Conservation (phyloP, 2,797 vertebrate species). For the Okamejei kenojei region DNA sequence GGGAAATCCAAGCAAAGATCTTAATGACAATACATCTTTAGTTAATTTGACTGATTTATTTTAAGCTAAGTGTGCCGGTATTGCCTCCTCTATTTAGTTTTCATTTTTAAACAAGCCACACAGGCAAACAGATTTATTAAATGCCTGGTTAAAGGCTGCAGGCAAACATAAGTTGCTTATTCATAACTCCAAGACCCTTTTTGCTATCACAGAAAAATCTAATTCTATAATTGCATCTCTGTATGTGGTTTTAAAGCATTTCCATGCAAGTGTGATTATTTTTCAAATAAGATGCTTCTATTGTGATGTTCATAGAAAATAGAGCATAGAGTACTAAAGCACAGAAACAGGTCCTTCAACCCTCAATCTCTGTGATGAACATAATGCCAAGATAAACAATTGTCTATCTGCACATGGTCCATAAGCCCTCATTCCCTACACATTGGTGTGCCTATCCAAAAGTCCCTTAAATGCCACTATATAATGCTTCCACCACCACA, state of each 20-base stretch:
- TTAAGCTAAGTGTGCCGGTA: neutral
- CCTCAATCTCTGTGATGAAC: no score
- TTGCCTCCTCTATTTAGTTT: neutral
- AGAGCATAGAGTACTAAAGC: no score
- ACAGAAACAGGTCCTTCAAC: no score
- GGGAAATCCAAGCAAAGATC: neutral
- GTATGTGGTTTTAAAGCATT: neutral
- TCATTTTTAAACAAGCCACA: neutral
- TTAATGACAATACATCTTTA: neutral
- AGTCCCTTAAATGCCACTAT: no score
- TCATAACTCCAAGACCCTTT: neutral
- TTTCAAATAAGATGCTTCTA: neutral
- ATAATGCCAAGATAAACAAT: no score
- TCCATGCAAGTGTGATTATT: neutral
- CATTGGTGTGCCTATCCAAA: no score
- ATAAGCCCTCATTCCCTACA: no score
- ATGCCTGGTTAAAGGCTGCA: neutral
- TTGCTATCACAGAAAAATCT: neutral
- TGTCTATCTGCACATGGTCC: no score
- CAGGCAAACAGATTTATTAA: neutral
- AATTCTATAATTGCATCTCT: neutral
- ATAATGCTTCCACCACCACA: no score
- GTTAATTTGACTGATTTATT: conserved; percentile 14
- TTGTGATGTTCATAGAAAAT: neutral
- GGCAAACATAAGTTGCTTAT: neutral